phyloP scores from a whole-genome alignment of 1,140 invertebrate genomes.

The Lasioglossum albipes region DNA sequence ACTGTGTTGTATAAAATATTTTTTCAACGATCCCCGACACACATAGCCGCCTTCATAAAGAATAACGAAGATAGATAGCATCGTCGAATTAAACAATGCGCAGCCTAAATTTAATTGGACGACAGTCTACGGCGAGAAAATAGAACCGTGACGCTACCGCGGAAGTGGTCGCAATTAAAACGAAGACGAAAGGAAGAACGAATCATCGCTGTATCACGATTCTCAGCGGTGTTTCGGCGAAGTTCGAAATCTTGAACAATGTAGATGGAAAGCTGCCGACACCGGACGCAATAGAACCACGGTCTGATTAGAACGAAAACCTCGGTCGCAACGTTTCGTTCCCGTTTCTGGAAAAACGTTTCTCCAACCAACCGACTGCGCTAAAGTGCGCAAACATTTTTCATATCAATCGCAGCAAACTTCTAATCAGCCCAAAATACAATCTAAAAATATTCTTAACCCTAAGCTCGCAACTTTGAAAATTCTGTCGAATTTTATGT shows the following conservation, averaged over 20 bases:
- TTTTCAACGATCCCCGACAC: neutral
- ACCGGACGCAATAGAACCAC: conserved; percentile 54
- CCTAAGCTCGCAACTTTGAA: too few relatives aligned
- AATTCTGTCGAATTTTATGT: too few relatives aligned
- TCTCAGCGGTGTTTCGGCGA: neutral
- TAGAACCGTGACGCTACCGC: too few relatives aligned
- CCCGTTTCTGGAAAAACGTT: conserved; percentile 46
- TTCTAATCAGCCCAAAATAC: too few relatives aligned
- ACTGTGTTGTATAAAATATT: too few relatives aligned
- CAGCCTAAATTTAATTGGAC: neutral
- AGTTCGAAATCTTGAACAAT: conserved; percentile 21
- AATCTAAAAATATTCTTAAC: too few relatives aligned
- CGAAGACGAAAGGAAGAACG: too few relatives aligned
- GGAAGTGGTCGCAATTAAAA: too few relatives aligned
- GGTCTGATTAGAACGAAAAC: conserved; percentile 56
- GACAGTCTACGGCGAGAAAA: too few relatives aligned
- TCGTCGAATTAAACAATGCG: neutral
- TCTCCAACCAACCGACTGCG: conserved; percentile 13
- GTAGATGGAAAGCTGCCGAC: conserved; percentile 7
- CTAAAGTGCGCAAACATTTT: too few relatives aligned
- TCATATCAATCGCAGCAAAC: too few relatives aligned
- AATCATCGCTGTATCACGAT: too few relatives aligned
- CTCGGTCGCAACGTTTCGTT: conserved; percentile 37
- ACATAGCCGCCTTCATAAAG: neutral
- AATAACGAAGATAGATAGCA: neutral